Evolutionary conservation across 2,797 vertebrate genomes (phyloP).

Genomic region (Microctenopoma lineatum): DNA sequence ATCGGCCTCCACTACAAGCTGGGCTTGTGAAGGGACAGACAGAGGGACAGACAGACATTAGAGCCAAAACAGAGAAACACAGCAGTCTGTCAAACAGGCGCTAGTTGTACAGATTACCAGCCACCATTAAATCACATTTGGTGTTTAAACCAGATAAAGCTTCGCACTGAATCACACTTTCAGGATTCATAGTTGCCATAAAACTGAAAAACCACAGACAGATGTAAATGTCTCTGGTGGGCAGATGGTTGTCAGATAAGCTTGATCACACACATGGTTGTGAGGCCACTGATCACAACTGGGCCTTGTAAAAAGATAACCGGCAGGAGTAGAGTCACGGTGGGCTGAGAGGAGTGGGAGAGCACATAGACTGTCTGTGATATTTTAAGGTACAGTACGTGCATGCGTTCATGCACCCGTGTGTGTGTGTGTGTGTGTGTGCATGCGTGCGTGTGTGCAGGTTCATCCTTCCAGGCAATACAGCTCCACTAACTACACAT

Average conservation of each 20-base stretch:
- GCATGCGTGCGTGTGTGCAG: constrained; percentile 24
- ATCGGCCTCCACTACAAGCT: constrained; percentile 89
- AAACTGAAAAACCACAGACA: constrained; percentile 72
- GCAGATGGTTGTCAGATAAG: constrained; percentile 78
- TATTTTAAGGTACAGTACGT: constrained; percentile 51
- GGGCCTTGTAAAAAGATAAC: constrained; percentile 69
- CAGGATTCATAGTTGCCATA: constrained; percentile 61
- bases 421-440: constrained; percentile 33
- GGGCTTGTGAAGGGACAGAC: constrained; percentile 89
- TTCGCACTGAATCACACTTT: constrained; percentile 45
- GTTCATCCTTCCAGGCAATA: constrained; percentile 61
- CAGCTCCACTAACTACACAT: constrained; percentile 61
- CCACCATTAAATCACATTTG: constrained; percentile 43
- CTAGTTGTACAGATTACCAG: constrained; percentile 48
- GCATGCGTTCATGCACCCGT: constrained; percentile 1
- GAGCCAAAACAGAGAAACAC: constrained; percentile 50
- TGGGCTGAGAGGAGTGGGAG: constrained; percentile 38
- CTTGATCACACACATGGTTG: constrained; percentile 67
- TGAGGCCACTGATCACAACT: constrained; percentile 69
- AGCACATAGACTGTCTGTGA: constrained; percentile 54
- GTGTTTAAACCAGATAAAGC: constrained; percentile 51
- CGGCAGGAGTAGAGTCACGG: constrained; percentile 42
- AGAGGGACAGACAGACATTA: constrained; percentile 83
- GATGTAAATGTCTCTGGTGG: constrained; percentile 67
- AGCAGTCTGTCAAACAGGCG: constrained; percentile 5